Base-by-base conservation (phyloP, 2,113 vertebrate species). In the Panthera leo region DNA sequence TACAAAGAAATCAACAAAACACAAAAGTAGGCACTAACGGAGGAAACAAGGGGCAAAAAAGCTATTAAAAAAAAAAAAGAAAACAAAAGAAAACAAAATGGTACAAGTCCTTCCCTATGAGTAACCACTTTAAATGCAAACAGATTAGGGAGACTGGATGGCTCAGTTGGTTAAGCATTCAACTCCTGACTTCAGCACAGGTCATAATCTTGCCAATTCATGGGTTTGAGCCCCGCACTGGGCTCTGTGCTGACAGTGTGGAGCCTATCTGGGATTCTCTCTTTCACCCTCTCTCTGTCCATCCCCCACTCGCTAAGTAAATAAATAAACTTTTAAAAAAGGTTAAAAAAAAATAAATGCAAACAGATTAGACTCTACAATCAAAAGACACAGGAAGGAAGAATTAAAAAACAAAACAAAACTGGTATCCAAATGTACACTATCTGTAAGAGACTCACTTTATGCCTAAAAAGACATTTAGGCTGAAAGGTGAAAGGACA, bases 101-200 rank as follows among this genome's bases (percentile, higher is more conserved):
- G 36, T 45, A 55, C 39, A 86, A 88, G 16, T 70, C 51, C 73
- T 78, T 85, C 21, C 8, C 63, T 5, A 83, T 3, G 5, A 92
- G 13, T 70, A 18, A 94, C 55, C 78, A 76, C 36, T 96, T 88
- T 94, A 83, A 88, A 70, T 70, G 29, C 61, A 86, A 71, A 67
- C 2, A 3, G 16, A 25, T 67, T 91, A 21, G 58, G 58, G 58
- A 21, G 23, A 7, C 58, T 61, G 21, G 58, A 7, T 23, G 58
- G 58, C 58, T 23, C 58, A 61, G 18, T 1, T 61, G 19, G 58
- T 61, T 61, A 61, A 21, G 8, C 18, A 8, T 61, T 7, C 58
- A 61, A 61, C 21, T 61, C 58, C 10, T 61, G 58, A 61, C 4
- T 61, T 61, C 19, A 21, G 58, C 21, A 9, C 58, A 61, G 58